phyloP scores from a whole-genome alignment of 64 coral and sea anemone genomes.

The Orbicella faveolata region DNA sequence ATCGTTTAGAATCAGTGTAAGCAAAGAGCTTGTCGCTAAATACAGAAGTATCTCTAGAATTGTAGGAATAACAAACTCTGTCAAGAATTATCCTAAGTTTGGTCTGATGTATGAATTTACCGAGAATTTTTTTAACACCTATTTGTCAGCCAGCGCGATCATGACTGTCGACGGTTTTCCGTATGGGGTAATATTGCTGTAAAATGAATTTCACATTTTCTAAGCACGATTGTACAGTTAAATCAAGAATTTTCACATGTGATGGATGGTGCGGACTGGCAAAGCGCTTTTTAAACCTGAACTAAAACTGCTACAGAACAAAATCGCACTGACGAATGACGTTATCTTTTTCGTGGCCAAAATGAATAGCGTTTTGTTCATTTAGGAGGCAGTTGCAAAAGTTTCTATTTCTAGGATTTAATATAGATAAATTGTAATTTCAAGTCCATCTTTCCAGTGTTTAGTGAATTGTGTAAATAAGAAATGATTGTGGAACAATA shows the following conservation, averaged over 20 bases:
- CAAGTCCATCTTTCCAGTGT: neutral
- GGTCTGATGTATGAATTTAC: no score
- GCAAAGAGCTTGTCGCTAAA: no score
- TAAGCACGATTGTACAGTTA: no score
- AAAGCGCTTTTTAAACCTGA: no score
- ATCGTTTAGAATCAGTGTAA: neutral
- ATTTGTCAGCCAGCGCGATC: no score
- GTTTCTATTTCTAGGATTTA: neutral
- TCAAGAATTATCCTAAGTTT: neutral
- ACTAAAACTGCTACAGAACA: neutral
- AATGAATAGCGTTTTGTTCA: neutral
- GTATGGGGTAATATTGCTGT: neutral
- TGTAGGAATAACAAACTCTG: neutral
- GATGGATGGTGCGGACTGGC: no score
- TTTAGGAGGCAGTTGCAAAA: neutral
- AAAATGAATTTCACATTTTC: neutral
- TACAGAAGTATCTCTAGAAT: neutral
- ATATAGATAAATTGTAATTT: slow-evolving; percentile 16
- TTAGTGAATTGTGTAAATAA: slow-evolving; percentile 23
- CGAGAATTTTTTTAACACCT: no score
- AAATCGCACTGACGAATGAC: neutral
- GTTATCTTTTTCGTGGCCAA: neutral
- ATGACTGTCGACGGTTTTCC: neutral
- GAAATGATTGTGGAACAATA: slow-evolving; percentile 16
- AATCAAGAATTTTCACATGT: no score